Percentiles rank a stretch among this genome's conserved stretches.
phyloP scores from a whole-genome alignment of 2,888 invertebrate genomes.

The Camponotus fellah region DNA sequence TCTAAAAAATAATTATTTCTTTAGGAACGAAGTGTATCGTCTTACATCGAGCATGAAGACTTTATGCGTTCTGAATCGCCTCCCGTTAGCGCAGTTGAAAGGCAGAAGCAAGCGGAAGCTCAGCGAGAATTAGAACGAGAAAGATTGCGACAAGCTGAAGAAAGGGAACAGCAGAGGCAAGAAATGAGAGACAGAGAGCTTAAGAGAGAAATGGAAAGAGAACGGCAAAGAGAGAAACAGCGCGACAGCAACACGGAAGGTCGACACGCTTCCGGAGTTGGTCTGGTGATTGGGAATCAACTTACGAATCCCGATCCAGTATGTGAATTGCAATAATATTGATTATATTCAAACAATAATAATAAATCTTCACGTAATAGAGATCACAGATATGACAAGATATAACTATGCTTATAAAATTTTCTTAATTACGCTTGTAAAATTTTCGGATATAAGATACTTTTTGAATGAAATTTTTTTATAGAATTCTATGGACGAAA shows the following conservation, averaged over 20 bases:
- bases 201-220: conserved; percentile 85
- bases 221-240: conserved; percentile 81
- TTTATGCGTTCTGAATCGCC: conserved; percentile 80
- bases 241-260: conserved; percentile 77
- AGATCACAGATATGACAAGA: too few relatives aligned
- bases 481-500: conserved; percentile 94
- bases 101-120: conserved; percentile 86
- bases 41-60: conserved; percentile 82
- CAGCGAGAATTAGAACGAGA: conserved; percentile 85
- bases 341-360: neutral
- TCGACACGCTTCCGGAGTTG: conserved; percentile 83
- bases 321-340: conserved; percentile 79
- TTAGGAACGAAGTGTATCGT: conserved; percentile 81
- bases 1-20: conserved; percentile 9
- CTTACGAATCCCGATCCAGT: conserved; percentile 90
- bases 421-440: neutral
- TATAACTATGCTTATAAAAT: too few relatives aligned
- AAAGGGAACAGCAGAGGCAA: conserved; percentile 83
- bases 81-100: conserved; percentile 74
- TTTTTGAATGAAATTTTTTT: conserved; percentile 3
- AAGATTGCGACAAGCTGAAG: conserved; percentile 82
- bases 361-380: neutral
- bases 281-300: conserved; percentile 91
- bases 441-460: neutral
- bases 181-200: conserved; percentile 81